A percentile compares a stretch with the other conserved stretches of the same genome.
phyloP scores from a whole-genome alignment of 2,113 vertebrate genomes.

The Columbina picui region DNA sequence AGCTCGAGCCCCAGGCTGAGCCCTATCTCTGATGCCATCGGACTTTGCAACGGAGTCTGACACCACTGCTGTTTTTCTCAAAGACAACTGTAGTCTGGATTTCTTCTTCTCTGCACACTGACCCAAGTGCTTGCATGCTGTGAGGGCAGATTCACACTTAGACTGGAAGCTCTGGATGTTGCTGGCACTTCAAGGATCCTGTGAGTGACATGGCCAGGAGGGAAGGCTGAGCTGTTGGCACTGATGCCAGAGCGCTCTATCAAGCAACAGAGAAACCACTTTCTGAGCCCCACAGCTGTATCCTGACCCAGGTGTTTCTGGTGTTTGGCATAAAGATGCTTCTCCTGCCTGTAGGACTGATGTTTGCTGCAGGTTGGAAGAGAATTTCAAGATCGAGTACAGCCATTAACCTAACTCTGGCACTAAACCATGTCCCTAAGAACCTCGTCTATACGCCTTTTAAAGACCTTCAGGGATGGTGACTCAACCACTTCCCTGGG shows the following conservation, averaged over 20 bases:
- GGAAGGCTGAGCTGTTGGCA: not conserved
- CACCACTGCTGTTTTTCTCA: not conserved
- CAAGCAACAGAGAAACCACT: rapidly evolving
- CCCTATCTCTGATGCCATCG: not conserved
- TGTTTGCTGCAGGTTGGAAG: not conserved
- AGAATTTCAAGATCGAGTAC: too few species aligned
- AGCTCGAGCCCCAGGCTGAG: rapidly evolving
- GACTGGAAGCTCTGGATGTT: not conserved
- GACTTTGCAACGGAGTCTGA: not conserved
- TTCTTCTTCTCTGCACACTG: not conserved
- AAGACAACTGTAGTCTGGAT: not conserved
- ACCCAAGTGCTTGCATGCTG: not conserved
- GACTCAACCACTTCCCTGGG: too few species aligned
- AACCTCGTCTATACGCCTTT: too few species aligned
- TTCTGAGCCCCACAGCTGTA: rapidly evolving
- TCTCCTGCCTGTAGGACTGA: not conserved
- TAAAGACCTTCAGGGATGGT: too few species aligned
- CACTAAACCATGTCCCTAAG: too few species aligned
- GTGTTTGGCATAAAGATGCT: not conserved
- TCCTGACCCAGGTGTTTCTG: not conserved
- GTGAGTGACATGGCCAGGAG: not conserved
- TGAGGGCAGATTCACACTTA: not conserved
- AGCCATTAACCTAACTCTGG: too few species aligned
- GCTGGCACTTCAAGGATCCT: not conserved
- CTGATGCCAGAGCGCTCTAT: rapidly evolving